Percentiles rank a stretch among this genome's conserved stretches.
phyloP scores from a whole-genome alignment of 2,113 vertebrate species.

The Grammomys dolichurus region DNA sequence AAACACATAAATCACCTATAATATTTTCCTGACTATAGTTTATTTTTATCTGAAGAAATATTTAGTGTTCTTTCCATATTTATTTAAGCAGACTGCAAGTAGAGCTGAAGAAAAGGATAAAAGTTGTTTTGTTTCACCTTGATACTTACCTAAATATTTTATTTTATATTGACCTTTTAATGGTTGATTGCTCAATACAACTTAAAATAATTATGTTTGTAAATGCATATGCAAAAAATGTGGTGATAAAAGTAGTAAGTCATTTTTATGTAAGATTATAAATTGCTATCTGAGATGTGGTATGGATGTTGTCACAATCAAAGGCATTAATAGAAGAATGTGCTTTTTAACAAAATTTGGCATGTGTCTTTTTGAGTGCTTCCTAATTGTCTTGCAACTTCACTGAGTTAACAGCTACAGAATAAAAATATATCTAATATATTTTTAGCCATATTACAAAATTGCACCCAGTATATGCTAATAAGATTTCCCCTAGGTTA shows the following conservation, averaged over 20 bases:
- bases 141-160: background rate
- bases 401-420: background rate
- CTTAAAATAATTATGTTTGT: conserved; percentile 6
- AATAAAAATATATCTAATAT: background rate
- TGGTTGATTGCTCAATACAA: background rate
- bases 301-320: conserved; percentile 20
- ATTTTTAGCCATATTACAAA: background rate
- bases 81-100: background rate
- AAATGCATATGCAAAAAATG: conserved; percentile 33
- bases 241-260: background rate
- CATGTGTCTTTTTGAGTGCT: background rate
- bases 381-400: background rate
- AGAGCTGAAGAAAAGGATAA: background rate
- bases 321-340: background rate
- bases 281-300: conserved; percentile 2
- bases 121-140: background rate
- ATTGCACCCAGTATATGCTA: background rate
- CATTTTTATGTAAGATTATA: conserved; percentile 24
- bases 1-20: background rate
- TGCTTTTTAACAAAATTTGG: background rate
- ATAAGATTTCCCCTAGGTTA: background rate
- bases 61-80: background rate
- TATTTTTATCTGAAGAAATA: conserved; percentile 3
- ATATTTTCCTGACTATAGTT: background rate
- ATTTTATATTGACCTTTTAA: background rate